Evolutionary conservation across 2,797 vertebrate species (phyloP).

Genomic region (Falco peregrinus): DNA sequence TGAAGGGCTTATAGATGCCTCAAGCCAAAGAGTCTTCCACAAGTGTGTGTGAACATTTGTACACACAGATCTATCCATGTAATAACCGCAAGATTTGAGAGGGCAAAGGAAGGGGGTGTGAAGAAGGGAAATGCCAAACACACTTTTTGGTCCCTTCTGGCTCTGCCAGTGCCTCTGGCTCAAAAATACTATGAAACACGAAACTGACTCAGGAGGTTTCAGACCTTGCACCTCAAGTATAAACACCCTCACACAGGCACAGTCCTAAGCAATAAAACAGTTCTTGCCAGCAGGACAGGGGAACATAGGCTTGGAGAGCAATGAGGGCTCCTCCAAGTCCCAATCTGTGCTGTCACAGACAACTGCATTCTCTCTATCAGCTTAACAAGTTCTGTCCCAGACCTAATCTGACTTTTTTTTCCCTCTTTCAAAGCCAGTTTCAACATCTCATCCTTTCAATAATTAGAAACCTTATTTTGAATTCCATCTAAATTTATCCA

Average conservation of each 20-base stretch:
- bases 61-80: neutral
- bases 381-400: neutral
- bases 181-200: neutral
- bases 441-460: neutral
- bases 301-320: neutral
- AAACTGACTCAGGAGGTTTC: neutral
- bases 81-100: neutral
- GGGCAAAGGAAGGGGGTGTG: neutral
- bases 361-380: neutral
- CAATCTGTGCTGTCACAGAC: neutral
- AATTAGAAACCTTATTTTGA: constrained; percentile 2
- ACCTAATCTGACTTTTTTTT: neutral
- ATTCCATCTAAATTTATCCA: constrained; percentile 16
- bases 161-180: neutral
- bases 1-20: neutral
- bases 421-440: neutral
- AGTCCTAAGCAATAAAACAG: neutral
- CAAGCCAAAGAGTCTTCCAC: neutral
- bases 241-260: neutral
- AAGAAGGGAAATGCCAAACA: neutral
- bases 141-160: neutral
- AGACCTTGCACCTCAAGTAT: neutral
- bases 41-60: neutral
- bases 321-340: neutral
- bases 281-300: neutral